A percentile compares a stretch with the other conserved stretches of the same genome.
Conservation (phyloP, 2,113 vertebrate species). For the Lasiurus borealis region DNA sequence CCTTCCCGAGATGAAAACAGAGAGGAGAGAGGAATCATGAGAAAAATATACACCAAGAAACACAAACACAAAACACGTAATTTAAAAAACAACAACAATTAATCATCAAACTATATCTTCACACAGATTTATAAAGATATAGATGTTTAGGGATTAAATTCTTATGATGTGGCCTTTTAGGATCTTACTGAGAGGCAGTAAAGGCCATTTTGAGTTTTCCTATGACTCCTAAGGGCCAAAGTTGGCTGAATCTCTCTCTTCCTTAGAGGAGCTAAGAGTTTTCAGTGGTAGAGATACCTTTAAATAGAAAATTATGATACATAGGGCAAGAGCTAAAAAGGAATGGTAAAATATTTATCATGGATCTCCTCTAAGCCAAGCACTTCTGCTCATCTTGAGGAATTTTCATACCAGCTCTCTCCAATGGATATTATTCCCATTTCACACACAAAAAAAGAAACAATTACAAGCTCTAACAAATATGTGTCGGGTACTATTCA, state of each 20-base stretch:
- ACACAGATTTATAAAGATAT: neutral
- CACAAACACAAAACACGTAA: neutral
- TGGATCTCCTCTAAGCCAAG: neutral
- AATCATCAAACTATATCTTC: neutral
- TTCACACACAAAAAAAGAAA: neutral
- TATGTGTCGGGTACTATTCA: neutral
- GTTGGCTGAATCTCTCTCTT: neutral
- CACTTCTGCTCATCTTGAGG: neutral
- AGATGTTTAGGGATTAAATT: neutral
- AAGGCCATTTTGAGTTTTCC: neutral
- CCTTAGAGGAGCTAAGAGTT: neutral
- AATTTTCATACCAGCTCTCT: neutral
- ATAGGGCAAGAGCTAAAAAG: neutral
- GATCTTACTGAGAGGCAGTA: neutral
- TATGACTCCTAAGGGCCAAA: neutral
- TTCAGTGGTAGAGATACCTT: neutral
- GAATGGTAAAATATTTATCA: neutral
- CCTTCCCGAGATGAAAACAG: neutral
- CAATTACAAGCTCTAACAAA: neutral
- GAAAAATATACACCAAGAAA: neutral
- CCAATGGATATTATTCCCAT: neutral
- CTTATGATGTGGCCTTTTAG: slow-evolving; percentile 1
- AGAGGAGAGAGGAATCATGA: neutral
- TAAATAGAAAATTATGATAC: neutral
- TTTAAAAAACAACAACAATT: neutral